Evolutionary conservation across 2,113 vertebrate genomes (phyloP), one percentile per base, ranked within the genome.

Genomic region (Alligator sinensis): DNA sequence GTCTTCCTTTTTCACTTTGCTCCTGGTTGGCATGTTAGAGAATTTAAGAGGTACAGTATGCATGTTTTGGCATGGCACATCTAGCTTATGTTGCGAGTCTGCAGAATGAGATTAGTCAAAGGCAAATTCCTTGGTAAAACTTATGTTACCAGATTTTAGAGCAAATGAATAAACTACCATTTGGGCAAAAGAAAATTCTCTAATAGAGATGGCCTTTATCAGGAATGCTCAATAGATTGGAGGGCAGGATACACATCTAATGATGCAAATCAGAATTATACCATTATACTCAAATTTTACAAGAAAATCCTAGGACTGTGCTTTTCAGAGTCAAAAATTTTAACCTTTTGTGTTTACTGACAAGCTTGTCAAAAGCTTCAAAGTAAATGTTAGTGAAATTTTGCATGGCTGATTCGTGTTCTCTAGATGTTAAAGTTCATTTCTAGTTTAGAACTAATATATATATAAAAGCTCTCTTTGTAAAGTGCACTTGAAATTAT

Each of bases 11-110:
- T 91, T 80, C 90, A 88, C 93, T 94, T 95, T 95, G 95, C 95
- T 96, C 74, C 96, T 96, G 91, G 80, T 87, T 95, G 96, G 89
- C 97, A 96, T 93, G 92, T 96, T 97, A 96, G 96, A 97, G 96
- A 97, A 95, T 87, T 47, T 62, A 81, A 95, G 96, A 97, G 96
- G 97, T 97, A 97, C 97, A 96, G 96, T 96, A 96, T 96, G 97
- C 96, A 97, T 96, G 96, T 93, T 97, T 97, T 21, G 17, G 94
- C 90, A 92, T 96, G 96, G 92, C 28, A 85, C 95, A 91, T 96
- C 80, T 0, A 3, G 85, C 89, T 91, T 91, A 92, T 86, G 21
- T 88, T 95, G 28, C 94, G n/a, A 80, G 86, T 91, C 90, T 85
- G 21, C 76, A 93, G 82, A 72, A 87, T 78, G 87, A 83, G 38